phyloP scores from a whole-genome alignment of 1,140 invertebrate genomes.

The Drosophila saltans region DNA sequence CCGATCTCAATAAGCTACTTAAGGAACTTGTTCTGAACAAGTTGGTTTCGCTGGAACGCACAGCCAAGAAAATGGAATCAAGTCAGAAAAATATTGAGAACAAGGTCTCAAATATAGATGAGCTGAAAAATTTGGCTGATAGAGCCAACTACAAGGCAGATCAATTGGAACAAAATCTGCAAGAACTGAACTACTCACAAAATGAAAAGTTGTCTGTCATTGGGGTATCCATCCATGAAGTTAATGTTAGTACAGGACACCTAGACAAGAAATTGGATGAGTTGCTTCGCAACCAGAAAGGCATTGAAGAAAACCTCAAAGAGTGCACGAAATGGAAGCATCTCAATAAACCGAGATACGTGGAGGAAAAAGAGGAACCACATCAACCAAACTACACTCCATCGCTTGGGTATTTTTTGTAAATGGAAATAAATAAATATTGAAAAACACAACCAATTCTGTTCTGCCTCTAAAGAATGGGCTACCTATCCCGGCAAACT shows the following conservation, averaged over 20 bases:
- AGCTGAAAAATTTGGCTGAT: constrained; percentile 37
- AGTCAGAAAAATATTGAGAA: constrained; percentile 45
- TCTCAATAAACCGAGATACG: background rate
- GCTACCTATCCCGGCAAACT: constrained; percentile 47
- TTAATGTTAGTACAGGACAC: constrained; percentile 37
- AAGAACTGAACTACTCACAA: constrained; percentile 49
- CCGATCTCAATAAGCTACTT: constrained; percentile 43
- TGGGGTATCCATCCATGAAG: constrained; percentile 20
- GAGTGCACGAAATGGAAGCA: constrained; percentile 35
- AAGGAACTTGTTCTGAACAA: constrained; percentile 43
- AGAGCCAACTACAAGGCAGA: constrained; percentile 50
- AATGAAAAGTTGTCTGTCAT: constrained; percentile 30
- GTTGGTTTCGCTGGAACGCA: constrained; percentile 22
- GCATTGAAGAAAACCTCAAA: constrained; percentile 44
- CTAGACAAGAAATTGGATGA: constrained; percentile 55
- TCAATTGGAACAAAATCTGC: constrained; percentile 49
- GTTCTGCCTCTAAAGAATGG: constrained; percentile 40
- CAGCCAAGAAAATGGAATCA: constrained; percentile 39
- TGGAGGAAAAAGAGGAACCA: background rate
- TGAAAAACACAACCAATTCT: background rate
- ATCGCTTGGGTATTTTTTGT: background rate
- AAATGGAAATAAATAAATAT: background rate
- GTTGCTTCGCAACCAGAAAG: constrained; percentile 52
- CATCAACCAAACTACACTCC: background rate
- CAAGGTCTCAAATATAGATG: constrained; percentile 40